A percentile compares a stretch with the other conserved stretches of the same genome.
Evolutionary conservation across 2,113 vertebrate species (phyloP).

Genomic region (Perca fluviatilis): DNA sequence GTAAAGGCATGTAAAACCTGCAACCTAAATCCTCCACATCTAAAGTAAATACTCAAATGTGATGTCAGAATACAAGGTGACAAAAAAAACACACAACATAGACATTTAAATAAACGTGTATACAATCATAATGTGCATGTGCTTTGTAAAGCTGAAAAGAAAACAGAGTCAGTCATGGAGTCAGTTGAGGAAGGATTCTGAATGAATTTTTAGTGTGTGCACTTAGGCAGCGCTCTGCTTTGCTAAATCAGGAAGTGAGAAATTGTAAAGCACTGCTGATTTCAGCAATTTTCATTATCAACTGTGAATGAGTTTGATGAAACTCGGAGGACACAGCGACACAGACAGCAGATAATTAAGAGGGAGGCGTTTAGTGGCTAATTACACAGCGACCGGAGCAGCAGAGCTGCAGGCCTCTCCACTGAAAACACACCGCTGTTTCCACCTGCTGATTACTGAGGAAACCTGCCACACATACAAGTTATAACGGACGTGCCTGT

Average conservation of each 20-base stretch:
- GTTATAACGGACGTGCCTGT: background rate
- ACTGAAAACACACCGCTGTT: slow-evolving; percentile 18
- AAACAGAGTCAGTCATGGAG: background rate
- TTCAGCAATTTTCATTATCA: slow-evolving; percentile 66
- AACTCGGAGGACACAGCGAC: slow-evolving; percentile 61
- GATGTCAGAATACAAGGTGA: background rate
- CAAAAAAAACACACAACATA: background rate
- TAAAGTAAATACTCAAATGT: background rate
- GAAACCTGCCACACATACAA: background rate
- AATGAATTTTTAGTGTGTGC: slow-evolving; percentile 1
- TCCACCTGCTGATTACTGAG: slow-evolving; percentile 26
- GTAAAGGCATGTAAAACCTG: background rate
- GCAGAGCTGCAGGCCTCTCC: slow-evolving; percentile 34
- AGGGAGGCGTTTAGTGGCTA: slow-evolving; percentile 64
- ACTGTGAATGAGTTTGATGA: slow-evolving; percentile 65
- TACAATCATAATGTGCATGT: no score
- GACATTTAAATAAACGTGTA: background rate
- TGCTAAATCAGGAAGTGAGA: slow-evolving; percentile 56
- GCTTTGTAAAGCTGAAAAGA: no score
- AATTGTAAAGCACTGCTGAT: slow-evolving; percentile 63
- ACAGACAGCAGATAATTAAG: slow-evolving; percentile 70
- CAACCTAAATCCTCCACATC: background rate
- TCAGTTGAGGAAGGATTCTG: background rate
- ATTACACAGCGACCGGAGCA: slow-evolving; percentile 58
- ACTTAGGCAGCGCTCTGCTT: slow-evolving; percentile 5